phyloP scores from a whole-genome alignment of 2,888 invertebrate species.

The Achlya flavicornis region DNA sequence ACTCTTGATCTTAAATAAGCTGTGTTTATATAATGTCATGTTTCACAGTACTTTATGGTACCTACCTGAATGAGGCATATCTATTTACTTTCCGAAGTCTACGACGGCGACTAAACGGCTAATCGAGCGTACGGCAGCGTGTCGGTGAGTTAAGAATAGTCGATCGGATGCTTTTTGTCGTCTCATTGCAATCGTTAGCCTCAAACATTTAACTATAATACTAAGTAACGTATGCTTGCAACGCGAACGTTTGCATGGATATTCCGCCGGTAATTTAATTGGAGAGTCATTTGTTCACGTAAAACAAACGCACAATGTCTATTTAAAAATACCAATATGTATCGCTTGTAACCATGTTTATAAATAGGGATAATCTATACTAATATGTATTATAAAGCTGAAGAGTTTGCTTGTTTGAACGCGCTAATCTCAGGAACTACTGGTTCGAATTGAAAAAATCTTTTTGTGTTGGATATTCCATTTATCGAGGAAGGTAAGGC shows the following conservation, averaged over 20 bases:
- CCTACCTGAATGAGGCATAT: conserved; percentile 4
- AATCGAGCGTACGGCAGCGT: conserved; percentile 54
- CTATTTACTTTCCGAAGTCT: conserved; percentile 22
- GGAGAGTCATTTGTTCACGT: conserved; percentile 4
- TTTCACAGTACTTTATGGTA: neutral
- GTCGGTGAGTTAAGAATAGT: conserved; percentile 59
- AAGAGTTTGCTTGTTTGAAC: too few species aligned
- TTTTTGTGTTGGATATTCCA: too few species aligned
- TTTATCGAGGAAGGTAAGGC: too few species aligned
- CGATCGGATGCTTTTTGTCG: conserved; percentile 64
- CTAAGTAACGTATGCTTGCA: conserved; percentile 47
- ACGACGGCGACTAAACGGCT: conserved; percentile 42
- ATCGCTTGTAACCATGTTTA: too few species aligned
- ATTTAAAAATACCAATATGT: neutral
- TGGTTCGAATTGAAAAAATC: too few species aligned
- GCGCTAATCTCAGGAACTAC: too few species aligned
- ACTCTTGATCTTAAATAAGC: too few species aligned
- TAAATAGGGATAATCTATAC: too few species aligned
- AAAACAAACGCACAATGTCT: conserved; percentile 2
- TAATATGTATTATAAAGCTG: too few species aligned
- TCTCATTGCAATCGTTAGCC: conserved; percentile 61
- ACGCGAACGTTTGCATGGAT: conserved; percentile 43
- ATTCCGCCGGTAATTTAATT: conserved; percentile 10
- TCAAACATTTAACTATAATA: conserved; percentile 39
- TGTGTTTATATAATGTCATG: neutral